These are phyloP conservation scores for Zaprionus camerounensis DNA, from an alignment of 1,140 invertebrate genomes.

Conservation along the genomic window DNA sequence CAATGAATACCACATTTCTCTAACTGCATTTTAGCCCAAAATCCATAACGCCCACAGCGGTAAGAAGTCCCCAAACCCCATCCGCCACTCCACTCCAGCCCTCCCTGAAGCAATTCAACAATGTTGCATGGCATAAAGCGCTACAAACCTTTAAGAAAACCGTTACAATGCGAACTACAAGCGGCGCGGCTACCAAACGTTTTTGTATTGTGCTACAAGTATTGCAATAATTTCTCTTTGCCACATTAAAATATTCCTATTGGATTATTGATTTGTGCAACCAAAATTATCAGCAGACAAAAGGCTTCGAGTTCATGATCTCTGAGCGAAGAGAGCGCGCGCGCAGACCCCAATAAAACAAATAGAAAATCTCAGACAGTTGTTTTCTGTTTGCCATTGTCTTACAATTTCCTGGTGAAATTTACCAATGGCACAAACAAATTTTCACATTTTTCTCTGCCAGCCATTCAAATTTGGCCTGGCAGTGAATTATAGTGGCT, in stretches of 20 bases:
- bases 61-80: background rate
- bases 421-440: slow-evolving; percentile 44
- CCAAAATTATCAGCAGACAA: slow-evolving; percentile 71
- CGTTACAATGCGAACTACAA: slow-evolving; percentile 57
- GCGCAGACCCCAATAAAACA: slow-evolving; percentile 47
- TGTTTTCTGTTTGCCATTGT: slow-evolving; percentile 54
- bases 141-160: slow-evolving; percentile 35
- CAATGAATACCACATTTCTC: background rate
- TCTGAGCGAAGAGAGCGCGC: slow-evolving; percentile 59
- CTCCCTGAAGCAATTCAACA: background rate
- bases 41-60: slow-evolving; percentile 27
- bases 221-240: slow-evolving; percentile 51
- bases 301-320: slow-evolving; percentile 76
- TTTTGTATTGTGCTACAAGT: slow-evolving; percentile 56
- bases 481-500: slow-evolving; percentile 77
- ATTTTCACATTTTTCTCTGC: slow-evolving; percentile 42
- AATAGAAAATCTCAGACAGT: slow-evolving; percentile 38
- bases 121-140: slow-evolving; percentile 13
- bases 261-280: slow-evolving; percentile 79
- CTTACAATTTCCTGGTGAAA: slow-evolving; percentile 74
- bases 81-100: background rate
- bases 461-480: slow-evolving; percentile 66
- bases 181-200: slow-evolving; percentile 53
- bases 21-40: slow-evolving; percentile 23
- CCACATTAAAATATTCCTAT: slow-evolving; percentile 64